phyloP scores from a whole-genome alignment of 2,888 invertebrate species.

The Lumbricus terrestris region DNA sequence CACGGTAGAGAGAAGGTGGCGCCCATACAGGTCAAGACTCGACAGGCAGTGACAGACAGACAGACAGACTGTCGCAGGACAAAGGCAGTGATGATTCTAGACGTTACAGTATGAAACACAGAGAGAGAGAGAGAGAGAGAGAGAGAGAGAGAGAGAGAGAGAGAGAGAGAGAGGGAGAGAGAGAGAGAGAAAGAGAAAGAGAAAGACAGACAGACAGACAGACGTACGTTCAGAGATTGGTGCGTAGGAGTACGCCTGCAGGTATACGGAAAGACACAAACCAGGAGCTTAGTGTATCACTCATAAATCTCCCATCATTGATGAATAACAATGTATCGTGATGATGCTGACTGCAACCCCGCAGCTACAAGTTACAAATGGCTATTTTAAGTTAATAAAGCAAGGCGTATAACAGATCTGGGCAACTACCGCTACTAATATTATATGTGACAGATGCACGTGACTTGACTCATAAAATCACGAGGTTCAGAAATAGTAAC shows the following conservation, averaged over 20 bases:
- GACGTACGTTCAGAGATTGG: neutral
- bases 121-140: neutral
- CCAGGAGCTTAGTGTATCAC: neutral
- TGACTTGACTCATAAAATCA: neutral
- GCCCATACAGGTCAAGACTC: neutral
- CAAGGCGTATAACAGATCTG: too few species aligned
- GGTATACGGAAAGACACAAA: neutral
- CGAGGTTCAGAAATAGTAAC: neutral
- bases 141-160: neutral
- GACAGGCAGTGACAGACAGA: neutral
- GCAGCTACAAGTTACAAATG: neutral
- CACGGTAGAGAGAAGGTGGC: neutral
- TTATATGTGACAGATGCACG: neutral
- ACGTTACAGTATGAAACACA: neutral
- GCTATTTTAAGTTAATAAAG: neutral
- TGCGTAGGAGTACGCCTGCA: neutral
- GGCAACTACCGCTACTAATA: neutral
- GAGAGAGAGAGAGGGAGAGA: neutral
- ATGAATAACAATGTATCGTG: neutral
- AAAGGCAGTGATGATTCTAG: neutral
- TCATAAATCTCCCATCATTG: neutral
- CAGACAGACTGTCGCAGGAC: neutral
- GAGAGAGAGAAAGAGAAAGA: too few species aligned
- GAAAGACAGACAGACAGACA: neutral
- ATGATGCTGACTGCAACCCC: neutral